phyloP scores from a whole-genome alignment of 2,113 vertebrate species.

The Epinephelus fuscoguttatus region DNA sequence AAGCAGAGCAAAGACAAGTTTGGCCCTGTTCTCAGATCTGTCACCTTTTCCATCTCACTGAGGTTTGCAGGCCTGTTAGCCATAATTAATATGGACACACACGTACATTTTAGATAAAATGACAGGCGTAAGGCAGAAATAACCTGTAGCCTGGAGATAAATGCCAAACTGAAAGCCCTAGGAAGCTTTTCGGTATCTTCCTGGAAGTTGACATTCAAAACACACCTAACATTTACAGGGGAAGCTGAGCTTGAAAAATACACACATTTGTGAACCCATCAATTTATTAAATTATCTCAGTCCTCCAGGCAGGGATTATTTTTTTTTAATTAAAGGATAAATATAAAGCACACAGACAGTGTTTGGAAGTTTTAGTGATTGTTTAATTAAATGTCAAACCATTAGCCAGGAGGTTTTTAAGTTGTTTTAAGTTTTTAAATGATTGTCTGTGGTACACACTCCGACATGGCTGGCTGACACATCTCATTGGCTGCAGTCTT shows the following conservation, averaged over 20 bases:
- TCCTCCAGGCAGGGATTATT: slow-evolving; percentile 1
- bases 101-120: not conserved
- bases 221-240: slow-evolving; percentile 49
- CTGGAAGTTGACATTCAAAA: slow-evolving; percentile 47
- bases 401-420: not conserved
- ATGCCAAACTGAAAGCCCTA: slow-evolving; percentile 11
- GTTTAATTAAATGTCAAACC: slow-evolving; percentile 40
- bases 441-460: not conserved
- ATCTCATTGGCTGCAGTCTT: not conserved
- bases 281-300: slow-evolving; percentile 3
- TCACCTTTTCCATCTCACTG: too few species aligned
- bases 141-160: slow-evolving; percentile 9
- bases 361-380: slow-evolving; percentile 16
- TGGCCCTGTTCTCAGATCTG: too few species aligned
- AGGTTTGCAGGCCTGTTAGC: not conserved
- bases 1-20: too few species aligned
- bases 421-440: slow-evolving; percentile 13
- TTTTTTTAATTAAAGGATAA: slow-evolving; percentile 6
- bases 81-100: not conserved
- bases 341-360: not conserved
- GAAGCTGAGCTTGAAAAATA: slow-evolving; percentile 8
- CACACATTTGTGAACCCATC: not conserved
- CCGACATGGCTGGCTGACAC: not conserved
- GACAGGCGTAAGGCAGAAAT: not conserved
- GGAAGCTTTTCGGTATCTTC: slow-evolving; percentile 16